These are phyloP conservation scores for Cheilosia scutellata DNA, from an alignment of 2,888 invertebrate species.

Conservation along the genomic window DNA sequence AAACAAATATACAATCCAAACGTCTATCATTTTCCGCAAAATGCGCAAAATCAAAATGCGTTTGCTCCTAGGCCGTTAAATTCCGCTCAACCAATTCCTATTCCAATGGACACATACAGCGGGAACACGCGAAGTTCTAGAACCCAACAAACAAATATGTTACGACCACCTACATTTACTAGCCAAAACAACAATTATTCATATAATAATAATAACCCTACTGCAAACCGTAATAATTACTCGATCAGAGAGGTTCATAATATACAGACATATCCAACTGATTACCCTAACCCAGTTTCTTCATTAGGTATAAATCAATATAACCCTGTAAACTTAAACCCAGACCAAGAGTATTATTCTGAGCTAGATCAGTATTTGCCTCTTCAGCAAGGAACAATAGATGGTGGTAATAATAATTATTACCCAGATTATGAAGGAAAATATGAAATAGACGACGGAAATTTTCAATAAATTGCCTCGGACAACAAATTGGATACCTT, in stretches of 20 bases:
- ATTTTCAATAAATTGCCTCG: constrained; percentile 13
- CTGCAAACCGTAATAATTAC: background rate
- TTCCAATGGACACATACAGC: constrained; percentile 10
- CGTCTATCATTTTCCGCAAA: background rate
- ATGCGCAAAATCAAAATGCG: background rate
- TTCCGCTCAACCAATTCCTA: background rate
- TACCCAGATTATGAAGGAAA: background rate
- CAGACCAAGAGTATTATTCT: background rate
- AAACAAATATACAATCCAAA: background rate
- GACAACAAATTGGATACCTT: constrained; percentile 10
- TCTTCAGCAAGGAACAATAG: background rate
- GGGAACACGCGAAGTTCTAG: background rate
- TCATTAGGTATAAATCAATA: background rate
- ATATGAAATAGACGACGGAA: background rate
- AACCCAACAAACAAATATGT: constrained; percentile 6
- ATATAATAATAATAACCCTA: background rate
- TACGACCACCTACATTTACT: background rate
- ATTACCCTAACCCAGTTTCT: background rate
- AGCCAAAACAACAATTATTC: background rate
- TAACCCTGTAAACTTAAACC: background rate
- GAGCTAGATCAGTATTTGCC: background rate
- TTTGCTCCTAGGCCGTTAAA: background rate
- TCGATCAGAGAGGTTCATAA: constrained; percentile 2
- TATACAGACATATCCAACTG: background rate
- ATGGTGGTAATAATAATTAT: background rate